Evolutionary conservation across 2,888 invertebrate genomes (phyloP).

Genomic region (Oligia strigilis): DNA sequence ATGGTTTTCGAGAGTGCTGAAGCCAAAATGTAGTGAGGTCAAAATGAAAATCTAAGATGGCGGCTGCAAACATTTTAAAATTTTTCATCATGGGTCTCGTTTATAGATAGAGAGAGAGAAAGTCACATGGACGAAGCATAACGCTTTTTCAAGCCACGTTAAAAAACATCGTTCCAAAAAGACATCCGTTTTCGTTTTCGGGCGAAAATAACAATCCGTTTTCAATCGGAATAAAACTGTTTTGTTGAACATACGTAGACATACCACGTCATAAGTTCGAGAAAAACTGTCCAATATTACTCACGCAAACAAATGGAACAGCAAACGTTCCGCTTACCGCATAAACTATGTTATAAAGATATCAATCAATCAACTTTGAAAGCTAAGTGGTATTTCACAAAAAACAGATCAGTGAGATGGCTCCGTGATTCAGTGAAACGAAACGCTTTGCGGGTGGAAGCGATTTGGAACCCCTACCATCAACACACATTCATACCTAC

Average conservation of each 20-base stretch:
- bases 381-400: slow-evolving; percentile 61
- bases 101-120: too few relatives aligned
- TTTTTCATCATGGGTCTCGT: too few relatives aligned
- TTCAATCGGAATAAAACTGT: background rate
- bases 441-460: slow-evolving; percentile 41
- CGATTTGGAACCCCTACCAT: slow-evolving; percentile 22
- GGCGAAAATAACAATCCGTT: background rate
- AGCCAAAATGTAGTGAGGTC: too few relatives aligned
- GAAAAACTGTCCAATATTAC: background rate
- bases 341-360: slow-evolving; percentile 30
- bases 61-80: too few relatives aligned
- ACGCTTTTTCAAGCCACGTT: too few relatives aligned
- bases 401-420: slow-evolving; percentile 50
- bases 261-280: background rate
- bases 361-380: slow-evolving; percentile 58
- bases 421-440: slow-evolving; percentile 30
- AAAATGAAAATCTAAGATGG: too few relatives aligned
- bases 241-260: background rate
- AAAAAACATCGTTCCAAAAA: too few relatives aligned
- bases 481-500: background rate
- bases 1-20: too few relatives aligned
- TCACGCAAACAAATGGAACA: slow-evolving; percentile 17
- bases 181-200: too few relatives aligned
- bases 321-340: slow-evolving; percentile 36
- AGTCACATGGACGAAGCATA: too few relatives aligned